phyloP scores from a whole-genome alignment of 2,113 vertebrate genomes.

The Anolis carolinensis region DNA sequence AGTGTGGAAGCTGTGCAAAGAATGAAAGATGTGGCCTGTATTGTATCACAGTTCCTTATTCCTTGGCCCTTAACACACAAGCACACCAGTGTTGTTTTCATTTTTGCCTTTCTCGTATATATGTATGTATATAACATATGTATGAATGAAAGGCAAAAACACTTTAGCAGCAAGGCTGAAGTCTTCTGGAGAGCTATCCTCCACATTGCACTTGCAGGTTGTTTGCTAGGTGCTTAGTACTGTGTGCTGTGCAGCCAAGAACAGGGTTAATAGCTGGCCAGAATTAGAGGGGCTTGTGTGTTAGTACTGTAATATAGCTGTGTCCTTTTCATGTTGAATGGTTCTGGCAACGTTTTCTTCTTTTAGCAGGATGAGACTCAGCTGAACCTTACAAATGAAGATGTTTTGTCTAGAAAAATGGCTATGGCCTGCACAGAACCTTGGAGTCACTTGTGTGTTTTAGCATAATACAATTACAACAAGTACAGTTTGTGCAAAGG shows the following conservation, averaged over 20 bases:
- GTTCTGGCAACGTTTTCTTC: not conserved
- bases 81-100: not conserved
- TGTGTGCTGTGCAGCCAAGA: not conserved
- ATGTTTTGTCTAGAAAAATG: not conserved
- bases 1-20: slow-evolving; percentile 19
- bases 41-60: slow-evolving; percentile 7
- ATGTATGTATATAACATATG: no score
- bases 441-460: not conserved
- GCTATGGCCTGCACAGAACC: not conserved
- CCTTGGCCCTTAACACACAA: not conserved
- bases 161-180: not conserved
- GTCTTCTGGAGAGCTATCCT: not conserved
- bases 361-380: not conserved
- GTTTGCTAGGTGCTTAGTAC: slow-evolving; percentile 7
- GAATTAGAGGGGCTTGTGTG: not conserved
- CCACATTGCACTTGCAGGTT: slow-evolving; percentile 6
- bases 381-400: not conserved
- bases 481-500: not conserved
- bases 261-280: not conserved
- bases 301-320: not conserved
- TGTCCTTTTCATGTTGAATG: not conserved
- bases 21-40: not conserved
- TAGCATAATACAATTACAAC: not conserved
- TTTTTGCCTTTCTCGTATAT: no score
- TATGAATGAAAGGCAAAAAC: not conserved